Evolutionary conservation across 2,888 invertebrate genomes (phyloP), one percentile per base, ranked within the genome.

Genomic region (Bruchidius siliquastri): DNA sequence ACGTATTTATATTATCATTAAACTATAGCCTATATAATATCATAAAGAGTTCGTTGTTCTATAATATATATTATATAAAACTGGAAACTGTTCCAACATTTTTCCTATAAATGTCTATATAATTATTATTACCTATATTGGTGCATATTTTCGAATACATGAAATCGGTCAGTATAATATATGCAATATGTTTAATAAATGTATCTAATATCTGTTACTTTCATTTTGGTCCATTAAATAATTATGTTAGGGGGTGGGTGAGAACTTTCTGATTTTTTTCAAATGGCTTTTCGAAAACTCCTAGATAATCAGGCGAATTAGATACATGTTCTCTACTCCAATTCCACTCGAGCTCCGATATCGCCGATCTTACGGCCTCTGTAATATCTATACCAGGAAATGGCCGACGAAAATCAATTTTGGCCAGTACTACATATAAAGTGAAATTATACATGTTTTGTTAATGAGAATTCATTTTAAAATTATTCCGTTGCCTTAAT

Each of bases 121-220:
- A 66, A 22, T 22, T 72, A n/a, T 4, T n/a, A 73, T 32, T 18
- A 66, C 67, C 32, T 49, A 67, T 26, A 74, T 78, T 30, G 73
- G 74, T 81, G 77, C 79, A 81, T 81, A 79, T 80, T 81, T 81
- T 81, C 78, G 79, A 75, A 71, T 77, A 77, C 78, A 75, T 76
- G 76, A 78, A 74, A 79, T 82, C 84, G 84, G 85, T 85, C 85
- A 84, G 85, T 85, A 85, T 83, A 84, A 84, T 84, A 83, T 83
- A 80, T 81, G 78, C 77, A 77, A 80, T 74, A 80, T 76, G 74
- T 80, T 77, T 77, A 80, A 77, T 77, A 76, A 77, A 76, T 79
- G 80, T 80, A 18, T 49, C 49, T 49, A 76, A 72, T 72, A 72
- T 76, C 22, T 49, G 18, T 49, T 49, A 13, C 49, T 49, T 49